Base-by-base conservation (phyloP, 1,140 invertebrate genomes). In the Planococcus citri region DNA sequence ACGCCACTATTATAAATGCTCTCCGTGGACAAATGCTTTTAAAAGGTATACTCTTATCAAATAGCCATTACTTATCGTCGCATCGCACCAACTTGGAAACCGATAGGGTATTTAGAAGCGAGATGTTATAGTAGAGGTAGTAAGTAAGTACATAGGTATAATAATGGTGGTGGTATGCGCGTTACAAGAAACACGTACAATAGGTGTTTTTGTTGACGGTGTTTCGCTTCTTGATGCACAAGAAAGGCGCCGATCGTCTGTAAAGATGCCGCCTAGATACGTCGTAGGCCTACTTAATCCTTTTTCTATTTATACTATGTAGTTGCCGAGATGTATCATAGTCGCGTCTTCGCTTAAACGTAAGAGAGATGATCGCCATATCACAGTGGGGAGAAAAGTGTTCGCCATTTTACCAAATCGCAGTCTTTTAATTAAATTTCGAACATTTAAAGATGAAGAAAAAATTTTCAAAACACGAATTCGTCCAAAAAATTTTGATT, bases 51-150 rank as follows among this genome's bases (percentile, higher is more conserved):
- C 41, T 51, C 41, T 12, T 51, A 51, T 51, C 41, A 51, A 51
- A 51, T 51, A 51, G 41, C 41, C 41, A 51, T 51, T 51, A 51
- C 41, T n/a, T 6, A 51, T 51, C 41, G 41, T 20, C 29, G 29
- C 41, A 17, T 20, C 29, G 29, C 41, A 17, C 6, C 41, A 51
- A 51, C 41, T 51, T 51, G n/a, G 41, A 51, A 51, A 51, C 41
- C 41, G 41, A 51, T 51, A 51, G 41, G 41, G 41, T 51, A 51
- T 51, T 51, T 51, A 51, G 41, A n/a, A n/a, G n/a, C n/a, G n/a
- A n/a, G n/a, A n/a, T n/a, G n/a, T n/a, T n/a, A n/a, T n/a, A n/a
- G n/a, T n/a, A n/a, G n/a, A n/a, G n/a, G n/a, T n/a, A n/a, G n/a
- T n/a, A n/a, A n/a, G n/a, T n/a, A n/a, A n/a, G n/a, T n/a, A n/a